Evolutionary conservation across 2,888 invertebrate species (phyloP).

Genomic region (Drosophila formosana): DNA sequence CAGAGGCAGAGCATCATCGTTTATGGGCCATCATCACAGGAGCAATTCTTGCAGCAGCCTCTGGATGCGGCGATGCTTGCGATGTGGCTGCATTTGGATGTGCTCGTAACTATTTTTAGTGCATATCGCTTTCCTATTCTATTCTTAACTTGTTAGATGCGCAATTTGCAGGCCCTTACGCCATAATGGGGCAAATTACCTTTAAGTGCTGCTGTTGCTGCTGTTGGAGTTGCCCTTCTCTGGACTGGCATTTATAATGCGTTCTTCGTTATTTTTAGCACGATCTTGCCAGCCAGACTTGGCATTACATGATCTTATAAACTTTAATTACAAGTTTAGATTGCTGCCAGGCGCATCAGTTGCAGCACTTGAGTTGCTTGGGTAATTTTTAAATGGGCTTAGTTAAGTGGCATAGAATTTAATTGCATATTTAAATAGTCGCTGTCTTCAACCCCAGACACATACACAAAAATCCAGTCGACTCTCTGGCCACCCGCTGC

Average conservation of each 20-base stretch:
- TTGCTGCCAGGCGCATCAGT: slow-evolving; percentile 40
- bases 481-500: slow-evolving; percentile 40
- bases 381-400: slow-evolving; percentile 53
- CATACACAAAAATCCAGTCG: neutral
- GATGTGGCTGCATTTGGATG: slow-evolving; percentile 49
- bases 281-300: slow-evolving; percentile 59
- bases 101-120: slow-evolving; percentile 75
- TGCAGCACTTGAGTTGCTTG: slow-evolving; percentile 3
- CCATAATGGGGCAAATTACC: slow-evolving; percentile 78
- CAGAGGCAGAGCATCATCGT: slow-evolving; percentile 45
- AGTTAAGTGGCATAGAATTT: slow-evolving; percentile 67
- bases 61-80: slow-evolving; percentile 4
- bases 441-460: slow-evolving; percentile 7
- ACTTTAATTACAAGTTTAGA: slow-evolving; percentile 61
- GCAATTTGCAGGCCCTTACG: slow-evolving; percentile 59
- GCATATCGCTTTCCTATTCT: slow-evolving; percentile 75
- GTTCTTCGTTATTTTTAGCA: slow-evolving; percentile 77
- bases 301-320: slow-evolving; percentile 50
- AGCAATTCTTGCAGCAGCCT: slow-evolving; percentile 30
- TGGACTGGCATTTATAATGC: slow-evolving; percentile 66
- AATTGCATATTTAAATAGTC: slow-evolving; percentile 70
- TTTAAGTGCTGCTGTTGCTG: slow-evolving; percentile 64
- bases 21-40: slow-evolving; percentile 73
- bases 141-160: slow-evolving; percentile 79
- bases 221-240: slow-evolving; percentile 26